Conservation (phyloP, 2,113 vertebrate genomes). For the Gracilinanus agilis region DNA sequence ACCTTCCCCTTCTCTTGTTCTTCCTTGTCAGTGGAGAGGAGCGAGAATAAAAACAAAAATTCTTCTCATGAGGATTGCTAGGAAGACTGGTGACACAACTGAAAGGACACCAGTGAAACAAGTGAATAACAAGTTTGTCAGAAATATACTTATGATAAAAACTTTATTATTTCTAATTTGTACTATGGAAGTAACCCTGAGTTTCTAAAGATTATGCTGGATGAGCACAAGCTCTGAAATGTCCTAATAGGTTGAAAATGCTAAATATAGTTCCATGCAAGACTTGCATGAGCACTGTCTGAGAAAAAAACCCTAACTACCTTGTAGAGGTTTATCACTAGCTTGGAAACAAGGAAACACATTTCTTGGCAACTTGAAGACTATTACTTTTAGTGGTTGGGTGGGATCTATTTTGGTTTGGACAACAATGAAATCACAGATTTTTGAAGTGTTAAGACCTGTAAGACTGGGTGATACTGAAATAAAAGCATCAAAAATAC, state of each 20-base stretch:
- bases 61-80: neutral
- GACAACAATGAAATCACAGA: neutral
- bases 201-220: neutral
- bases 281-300: no score
- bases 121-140: neutral
- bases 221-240: neutral
- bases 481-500: conserved; percentile 10
- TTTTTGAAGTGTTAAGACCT: neutral
- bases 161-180: neutral
- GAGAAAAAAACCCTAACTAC: no score
- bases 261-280: no score
- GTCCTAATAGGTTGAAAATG: neutral
- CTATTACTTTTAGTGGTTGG: neutral
- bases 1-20: neutral
- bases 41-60: neutral
- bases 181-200: neutral
- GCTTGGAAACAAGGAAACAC: neutral
- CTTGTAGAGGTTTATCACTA: no score
- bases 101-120: neutral
- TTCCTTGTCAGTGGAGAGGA: neutral
- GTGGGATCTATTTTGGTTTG: neutral
- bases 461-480: conserved; percentile 26
- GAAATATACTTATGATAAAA: neutral
- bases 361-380: neutral
- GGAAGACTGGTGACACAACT: neutral